Evolutionary conservation across 2,888 invertebrate species (phyloP).

Genomic region (Campoplex capitator): DNA sequence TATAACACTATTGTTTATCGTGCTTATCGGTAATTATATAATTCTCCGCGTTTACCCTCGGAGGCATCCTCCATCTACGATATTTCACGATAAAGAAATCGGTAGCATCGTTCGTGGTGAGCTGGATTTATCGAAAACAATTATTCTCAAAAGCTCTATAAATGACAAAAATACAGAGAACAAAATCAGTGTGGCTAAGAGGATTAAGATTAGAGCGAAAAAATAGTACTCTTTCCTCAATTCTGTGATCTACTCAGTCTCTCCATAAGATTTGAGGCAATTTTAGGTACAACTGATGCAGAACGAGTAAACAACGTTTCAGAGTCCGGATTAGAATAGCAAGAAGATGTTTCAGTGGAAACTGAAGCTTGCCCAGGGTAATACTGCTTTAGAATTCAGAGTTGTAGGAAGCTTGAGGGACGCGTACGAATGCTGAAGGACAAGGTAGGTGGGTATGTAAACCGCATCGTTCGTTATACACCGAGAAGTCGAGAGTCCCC

Average conservation of each 20-base stretch:
- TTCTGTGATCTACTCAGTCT: neutral
- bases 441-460: conserved; percentile 12
- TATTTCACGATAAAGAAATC: neutral
- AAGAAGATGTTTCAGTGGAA: conserved; percentile 13
- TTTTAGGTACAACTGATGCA: neutral
- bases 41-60: conserved; percentile 22
- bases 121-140: no score
- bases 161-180: neutral
- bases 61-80: neutral
- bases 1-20: conserved; percentile 13
- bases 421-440: conserved; percentile 13
- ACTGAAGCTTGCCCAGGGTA: conserved; percentile 16
- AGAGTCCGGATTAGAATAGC: conserved; percentile 12
- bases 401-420: conserved; percentile 10
- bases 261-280: neutral
- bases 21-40: conserved; percentile 5
- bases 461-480: conserved; percentile 59
- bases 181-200: neutral
- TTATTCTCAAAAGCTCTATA: neutral
- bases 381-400: conserved; percentile 53
- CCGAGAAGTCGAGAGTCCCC: conserved; percentile 42
- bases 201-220: neutral
- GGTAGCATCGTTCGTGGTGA: no score
- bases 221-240: neutral
- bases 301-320: conserved; percentile 7